These are phyloP conservation scores for Illadopsis cleaveri DNA, from an alignment of 2,113 vertebrate species.

Conservation along the genomic window DNA sequence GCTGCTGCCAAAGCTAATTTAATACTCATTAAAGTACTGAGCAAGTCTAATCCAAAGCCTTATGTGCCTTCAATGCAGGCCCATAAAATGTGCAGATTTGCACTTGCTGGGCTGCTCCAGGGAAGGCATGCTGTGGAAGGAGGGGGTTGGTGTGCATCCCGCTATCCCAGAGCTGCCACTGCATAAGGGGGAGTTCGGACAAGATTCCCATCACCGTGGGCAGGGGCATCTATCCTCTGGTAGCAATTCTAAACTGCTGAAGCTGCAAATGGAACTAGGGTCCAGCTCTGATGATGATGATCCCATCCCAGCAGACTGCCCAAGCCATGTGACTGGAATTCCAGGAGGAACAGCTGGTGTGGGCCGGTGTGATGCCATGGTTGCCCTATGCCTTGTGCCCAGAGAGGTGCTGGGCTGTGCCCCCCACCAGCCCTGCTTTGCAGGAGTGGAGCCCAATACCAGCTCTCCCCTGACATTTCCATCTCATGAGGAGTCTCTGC, in stretches of 20 bases:
- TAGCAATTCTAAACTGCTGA: background rate
- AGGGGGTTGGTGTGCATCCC: background rate
- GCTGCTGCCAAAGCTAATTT: conserved; percentile 7
- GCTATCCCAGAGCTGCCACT: background rate
- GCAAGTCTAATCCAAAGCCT: conserved; percentile 20
- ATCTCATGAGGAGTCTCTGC: background rate
- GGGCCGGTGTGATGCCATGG: background rate
- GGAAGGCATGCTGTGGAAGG: background rate
- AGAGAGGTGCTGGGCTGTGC: background rate
- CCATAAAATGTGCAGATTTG: conserved; percentile 1
- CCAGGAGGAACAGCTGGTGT: fast-evolving
- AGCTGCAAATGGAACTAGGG: background rate
- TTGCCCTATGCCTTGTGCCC: background rate
- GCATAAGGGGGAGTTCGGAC: background rate
- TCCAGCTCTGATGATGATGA: background rate
- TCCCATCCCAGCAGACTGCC: background rate
- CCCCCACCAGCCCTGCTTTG: background rate
- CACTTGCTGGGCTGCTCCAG: background rate
- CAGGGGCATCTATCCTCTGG: background rate
- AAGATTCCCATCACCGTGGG: background rate
- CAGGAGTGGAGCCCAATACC: fast-evolving
- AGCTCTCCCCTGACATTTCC: background rate
- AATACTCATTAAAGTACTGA: conserved; percentile 37
- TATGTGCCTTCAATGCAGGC: background rate
- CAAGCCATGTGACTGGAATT: fast-evolving